Conservation (phyloP, 2,113 vertebrate species). For the Tetraodon nigroviridis region DNA sequence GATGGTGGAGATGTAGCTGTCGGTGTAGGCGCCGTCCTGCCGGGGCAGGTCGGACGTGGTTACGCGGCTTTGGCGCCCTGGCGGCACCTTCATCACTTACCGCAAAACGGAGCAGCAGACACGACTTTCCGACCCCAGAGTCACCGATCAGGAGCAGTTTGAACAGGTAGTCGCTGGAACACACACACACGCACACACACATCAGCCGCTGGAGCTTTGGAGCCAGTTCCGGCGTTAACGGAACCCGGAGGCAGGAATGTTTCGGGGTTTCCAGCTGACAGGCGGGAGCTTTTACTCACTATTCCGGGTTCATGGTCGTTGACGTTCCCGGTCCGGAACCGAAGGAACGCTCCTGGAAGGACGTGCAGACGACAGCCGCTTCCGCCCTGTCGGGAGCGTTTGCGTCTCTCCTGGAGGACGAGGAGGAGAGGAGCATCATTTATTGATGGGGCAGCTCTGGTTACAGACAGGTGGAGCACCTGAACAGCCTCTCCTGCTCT, state of each 20-base stretch:
- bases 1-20: constrained; percentile 98
- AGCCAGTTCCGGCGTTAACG: not conserved
- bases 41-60: not conserved
- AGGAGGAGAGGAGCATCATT: too few relatives aligned
- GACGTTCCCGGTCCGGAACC: not conserved
- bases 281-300: constrained; percentile 43
- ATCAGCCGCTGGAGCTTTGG: constrained; percentile 17
- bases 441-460: too few relatives aligned
- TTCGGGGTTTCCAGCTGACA: not conserved
- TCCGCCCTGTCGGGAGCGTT: not conserved
- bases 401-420: not conserved
- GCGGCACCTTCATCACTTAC: constrained; percentile 68
- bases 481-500: too few relatives aligned
- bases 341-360: not conserved
- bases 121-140: constrained; percentile 97
- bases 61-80: not conserved
- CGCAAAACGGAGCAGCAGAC: constrained; percentile 94
- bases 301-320: constrained; percentile 58
- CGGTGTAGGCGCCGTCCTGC: constrained; percentile 96
- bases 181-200: constrained; percentile 18
- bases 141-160: constrained; percentile 97
- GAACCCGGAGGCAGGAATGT: too few relatives aligned
- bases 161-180: constrained; percentile 94
- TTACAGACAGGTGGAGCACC: too few relatives aligned
- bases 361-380: constrained; percentile 1